phyloP scores from a whole-genome alignment of 1,140 invertebrate species.

The Zaprionus capensis region DNA sequence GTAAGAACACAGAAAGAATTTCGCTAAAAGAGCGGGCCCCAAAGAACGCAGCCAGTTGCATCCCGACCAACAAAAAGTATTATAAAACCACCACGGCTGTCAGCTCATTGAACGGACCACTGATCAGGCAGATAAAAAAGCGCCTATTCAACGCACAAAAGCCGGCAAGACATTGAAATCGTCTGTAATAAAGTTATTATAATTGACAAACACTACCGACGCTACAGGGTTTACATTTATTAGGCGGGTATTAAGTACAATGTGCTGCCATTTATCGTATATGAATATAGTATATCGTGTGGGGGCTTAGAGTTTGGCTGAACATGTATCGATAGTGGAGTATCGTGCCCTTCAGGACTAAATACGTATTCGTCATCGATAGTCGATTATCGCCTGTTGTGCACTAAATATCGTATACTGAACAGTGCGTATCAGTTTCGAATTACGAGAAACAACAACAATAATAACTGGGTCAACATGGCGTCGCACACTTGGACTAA shows the following conservation, averaged over 20 bases:
- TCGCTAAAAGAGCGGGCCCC: no score
- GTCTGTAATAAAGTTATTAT: neutral
- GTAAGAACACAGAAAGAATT: no score
- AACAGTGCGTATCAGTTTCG: neutral
- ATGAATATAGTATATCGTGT: neutral
- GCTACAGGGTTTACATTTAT: neutral
- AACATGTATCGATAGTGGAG: neutral
- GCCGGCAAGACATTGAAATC: neutral
- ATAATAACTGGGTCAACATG: slow-evolving; percentile 46
- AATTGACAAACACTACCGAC: neutral
- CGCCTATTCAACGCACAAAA: neutral
- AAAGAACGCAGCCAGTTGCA: neutral
- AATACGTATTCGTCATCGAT: neutral
- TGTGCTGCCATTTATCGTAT: neutral
- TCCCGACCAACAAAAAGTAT: neutral
- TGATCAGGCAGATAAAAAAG: neutral
- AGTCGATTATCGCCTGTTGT: neutral
- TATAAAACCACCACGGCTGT: neutral
- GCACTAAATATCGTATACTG: no score
- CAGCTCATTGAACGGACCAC: neutral
- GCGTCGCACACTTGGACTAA: slow-evolving; percentile 65
- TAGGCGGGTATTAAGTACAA: neutral
- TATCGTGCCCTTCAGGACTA: no score
- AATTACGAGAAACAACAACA: slow-evolving; percentile 30
- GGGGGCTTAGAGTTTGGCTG: no score